Conservation (phyloP, 2,113 vertebrate genomes). For the Charadrius vociferus region DNA sequence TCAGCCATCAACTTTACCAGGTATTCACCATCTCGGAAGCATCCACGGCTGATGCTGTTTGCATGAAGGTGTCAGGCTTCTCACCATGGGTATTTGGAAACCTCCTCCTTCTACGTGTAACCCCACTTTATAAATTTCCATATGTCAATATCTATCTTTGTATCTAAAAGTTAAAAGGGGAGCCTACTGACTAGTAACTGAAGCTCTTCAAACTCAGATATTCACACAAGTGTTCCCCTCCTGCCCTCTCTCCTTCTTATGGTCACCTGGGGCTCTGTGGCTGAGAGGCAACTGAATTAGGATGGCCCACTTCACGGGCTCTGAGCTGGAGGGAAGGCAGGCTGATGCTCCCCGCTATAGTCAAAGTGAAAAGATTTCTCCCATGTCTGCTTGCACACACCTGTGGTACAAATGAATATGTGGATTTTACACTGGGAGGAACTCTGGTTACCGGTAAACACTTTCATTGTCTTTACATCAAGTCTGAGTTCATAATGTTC, state of each 20-base stretch:
- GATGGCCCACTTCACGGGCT: neutral
- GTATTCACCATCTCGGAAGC: neutral
- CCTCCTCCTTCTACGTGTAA: neutral
- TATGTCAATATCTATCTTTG: neutral
- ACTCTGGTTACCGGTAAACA: neutral
- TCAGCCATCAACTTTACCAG: neutral
- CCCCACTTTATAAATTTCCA: neutral
- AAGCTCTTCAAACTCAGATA: neutral
- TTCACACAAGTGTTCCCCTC: neutral
- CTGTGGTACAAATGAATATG: neutral
- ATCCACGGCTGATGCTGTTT: neutral
- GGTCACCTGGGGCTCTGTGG: neutral
- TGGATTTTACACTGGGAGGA: neutral
- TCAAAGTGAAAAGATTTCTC: neutral
- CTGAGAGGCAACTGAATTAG: neutral
- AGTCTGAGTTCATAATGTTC: neutral
- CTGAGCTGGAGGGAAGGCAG: neutral
- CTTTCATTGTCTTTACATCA: neutral
- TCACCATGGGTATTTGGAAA: neutral
- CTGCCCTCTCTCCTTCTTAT: neutral
- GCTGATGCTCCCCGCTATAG: accelerated
- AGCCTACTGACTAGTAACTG: neutral
- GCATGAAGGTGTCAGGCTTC: neutral
- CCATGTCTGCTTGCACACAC: neutral
- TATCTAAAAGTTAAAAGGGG: neutral